Conservation (phyloP, 92 coral and sea anemone genomes). For the Blastomussa wellsi region DNA sequence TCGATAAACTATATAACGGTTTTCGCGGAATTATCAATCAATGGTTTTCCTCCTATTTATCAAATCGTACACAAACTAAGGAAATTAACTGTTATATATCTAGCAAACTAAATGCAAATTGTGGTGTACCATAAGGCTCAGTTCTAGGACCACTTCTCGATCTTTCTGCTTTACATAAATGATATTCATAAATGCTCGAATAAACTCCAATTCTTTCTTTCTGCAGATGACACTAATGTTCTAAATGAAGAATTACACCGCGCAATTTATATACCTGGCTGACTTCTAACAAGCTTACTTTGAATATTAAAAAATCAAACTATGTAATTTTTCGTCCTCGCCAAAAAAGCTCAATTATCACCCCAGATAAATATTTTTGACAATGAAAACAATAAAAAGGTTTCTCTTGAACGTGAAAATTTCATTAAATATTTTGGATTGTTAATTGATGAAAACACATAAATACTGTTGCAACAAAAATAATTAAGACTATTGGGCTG, state of each 20-base stretch:
- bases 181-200: background rate
- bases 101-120: background rate
- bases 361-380: background rate
- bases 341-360: background rate
- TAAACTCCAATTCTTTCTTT: too few relatives aligned
- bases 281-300: too few relatives aligned
- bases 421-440: background rate
- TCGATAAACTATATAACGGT: background rate
- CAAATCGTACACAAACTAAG: background rate
- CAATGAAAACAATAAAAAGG: background rate
- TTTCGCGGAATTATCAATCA: conserved; percentile 13
- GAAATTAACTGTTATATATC: background rate
- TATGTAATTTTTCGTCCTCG: background rate
- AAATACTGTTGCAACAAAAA: background rate
- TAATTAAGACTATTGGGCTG: too few relatives aligned
- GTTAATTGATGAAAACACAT: background rate
- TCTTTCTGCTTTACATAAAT: background rate
- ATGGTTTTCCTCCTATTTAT: background rate
- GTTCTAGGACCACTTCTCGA: background rate
- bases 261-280: too few relatives aligned
- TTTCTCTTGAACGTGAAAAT: background rate
- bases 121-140: conserved; percentile 7
- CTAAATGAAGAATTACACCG: too few relatives aligned
- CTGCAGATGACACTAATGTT: too few relatives aligned
- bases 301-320: background rate